A percentile compares a stretch with the other conserved stretches of the same genome.
These are phyloP conservation scores for Noctua janthe DNA, from an alignment of 2,888 invertebrate genomes.

Conservation along the genomic window DNA sequence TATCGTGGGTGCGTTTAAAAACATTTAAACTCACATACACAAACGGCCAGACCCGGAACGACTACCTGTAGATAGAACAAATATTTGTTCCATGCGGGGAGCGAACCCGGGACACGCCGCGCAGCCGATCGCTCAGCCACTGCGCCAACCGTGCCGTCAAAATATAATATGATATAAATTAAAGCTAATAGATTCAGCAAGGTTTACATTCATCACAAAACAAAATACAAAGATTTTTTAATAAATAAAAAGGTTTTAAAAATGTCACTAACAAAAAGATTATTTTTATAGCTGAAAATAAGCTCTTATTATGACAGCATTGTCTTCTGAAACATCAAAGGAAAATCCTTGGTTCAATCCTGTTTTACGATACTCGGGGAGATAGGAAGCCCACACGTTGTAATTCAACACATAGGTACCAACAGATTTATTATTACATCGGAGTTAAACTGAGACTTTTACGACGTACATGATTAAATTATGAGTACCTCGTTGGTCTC, in stretches of 20 bases:
- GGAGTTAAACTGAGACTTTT: constrained; percentile 24
- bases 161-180: no score
- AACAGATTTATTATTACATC: constrained; percentile 26
- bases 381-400: constrained; percentile 38
- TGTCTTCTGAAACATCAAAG: constrained; percentile 37
- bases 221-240: no score
- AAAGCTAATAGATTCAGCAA: background rate
- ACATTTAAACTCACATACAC: no score
- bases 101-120: no score
- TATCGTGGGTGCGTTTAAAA: no score
- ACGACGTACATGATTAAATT: constrained; percentile 21
- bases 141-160: no score
- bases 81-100: no score
- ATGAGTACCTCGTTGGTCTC: background rate
- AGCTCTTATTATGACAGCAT: constrained; percentile 25
- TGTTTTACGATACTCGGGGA: constrained; percentile 35
- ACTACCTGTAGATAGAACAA: no score
- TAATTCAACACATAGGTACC: constrained; percentile 21
- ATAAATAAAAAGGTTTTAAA: background rate
- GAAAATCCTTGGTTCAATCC: constrained; percentile 33
- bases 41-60: no score
- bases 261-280: constrained; percentile 7
- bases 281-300: constrained; percentile 22
- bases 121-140: no score
- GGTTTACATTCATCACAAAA: background rate